Percentiles rank a stretch among this genome's conserved stretches.
These are phyloP conservation scores for Synchiropus splendidus DNA, from an alignment of 2,113 vertebrate genomes.

Conservation along the genomic window DNA sequence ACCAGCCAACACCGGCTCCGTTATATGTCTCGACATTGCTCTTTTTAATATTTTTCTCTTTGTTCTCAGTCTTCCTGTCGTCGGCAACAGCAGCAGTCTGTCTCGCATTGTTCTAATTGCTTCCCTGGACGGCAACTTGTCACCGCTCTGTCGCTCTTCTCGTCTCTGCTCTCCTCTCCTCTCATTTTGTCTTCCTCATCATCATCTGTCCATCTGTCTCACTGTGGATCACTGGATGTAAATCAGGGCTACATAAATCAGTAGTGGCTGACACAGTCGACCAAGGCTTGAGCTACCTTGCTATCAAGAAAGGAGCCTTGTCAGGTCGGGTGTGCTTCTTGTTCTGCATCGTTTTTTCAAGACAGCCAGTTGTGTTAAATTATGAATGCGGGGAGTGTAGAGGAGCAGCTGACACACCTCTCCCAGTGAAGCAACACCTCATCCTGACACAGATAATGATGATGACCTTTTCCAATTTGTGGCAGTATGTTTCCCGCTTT, in stretches of 20 bases:
- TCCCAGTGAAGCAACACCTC: no score
- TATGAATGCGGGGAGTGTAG: no score
- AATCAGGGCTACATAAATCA: slow-evolving; percentile 30
- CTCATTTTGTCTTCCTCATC: slow-evolving; percentile 15
- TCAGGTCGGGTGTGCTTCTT: no score
- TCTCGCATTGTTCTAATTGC: slow-evolving; percentile 30
- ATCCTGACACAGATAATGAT: no score
- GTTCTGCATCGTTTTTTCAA: no score
- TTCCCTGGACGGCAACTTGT: slow-evolving; percentile 46
- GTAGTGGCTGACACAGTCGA: slow-evolving; percentile 11
- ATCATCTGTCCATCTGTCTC: slow-evolving; percentile 49
- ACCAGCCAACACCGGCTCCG: no score
- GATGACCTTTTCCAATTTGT: no score
- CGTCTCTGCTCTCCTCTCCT: background rate
- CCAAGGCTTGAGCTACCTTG: no score
- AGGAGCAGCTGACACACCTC: no score
- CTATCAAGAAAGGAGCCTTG: no score
- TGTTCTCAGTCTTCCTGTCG: slow-evolving; percentile 19
- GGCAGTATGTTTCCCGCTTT: no score
- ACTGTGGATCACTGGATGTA: slow-evolving; percentile 29
- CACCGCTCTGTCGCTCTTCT: slow-evolving; percentile 2
- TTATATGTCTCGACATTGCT: slow-evolving; percentile 9
- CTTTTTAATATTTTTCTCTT: slow-evolving; percentile 17
- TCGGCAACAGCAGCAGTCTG: slow-evolving; percentile 28
- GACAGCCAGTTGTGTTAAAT: no score